Base-by-base conservation (phyloP, 92 coral and sea anemone genomes). In the Pocillopora meandrina region DNA sequence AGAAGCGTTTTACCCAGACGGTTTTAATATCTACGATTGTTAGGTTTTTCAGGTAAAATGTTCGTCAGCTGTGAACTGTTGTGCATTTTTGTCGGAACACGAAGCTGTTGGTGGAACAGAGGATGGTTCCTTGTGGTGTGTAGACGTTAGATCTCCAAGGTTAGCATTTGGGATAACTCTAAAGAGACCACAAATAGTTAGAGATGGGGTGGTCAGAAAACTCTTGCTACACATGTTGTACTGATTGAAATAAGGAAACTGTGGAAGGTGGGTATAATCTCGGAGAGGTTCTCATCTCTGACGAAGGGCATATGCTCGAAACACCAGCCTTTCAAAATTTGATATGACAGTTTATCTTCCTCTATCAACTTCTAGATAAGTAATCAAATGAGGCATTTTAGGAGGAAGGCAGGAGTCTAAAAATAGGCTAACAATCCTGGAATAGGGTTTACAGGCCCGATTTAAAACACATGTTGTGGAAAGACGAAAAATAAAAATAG, bases 141-240 rank as follows among this genome's bases (percentile, higher is more conserved):
- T 93, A 64, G 99, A 96, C 83, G 77, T 91, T 69, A 88, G 99
- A 74, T 92, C 87, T 72, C 82, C 90, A 67, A 83, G 97, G 99
- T 96, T 33, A 66, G 79, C 23, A 15, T 21, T 18, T 12, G 12
- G 26, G 47, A 75, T 61, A 57, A 60, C 74, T 42, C 8, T 42
- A 42, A 42, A 42, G 52, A 42, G n/a, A 12, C 36, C 56, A 56
- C 15, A 36, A 47, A 65, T 12, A 14, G 26, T 6, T 65, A 21
- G 23, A 7, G 31, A n/a, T 9, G 10, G 26, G 70, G 26, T 3
- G 35, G 66, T 62, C 10, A 8, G 4, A 62, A 9, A 64, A 9
- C 23, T 19, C 31, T 64, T 64, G 9, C 23, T 0, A 42, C 52
- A 42, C 52, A 2, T 42, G 52, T 7, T 42, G 1, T 42, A 42